Evolutionary conservation across 92 coral and sea anemone species (phyloP).

Genomic region (Zoanthus sansibaricus): DNA sequence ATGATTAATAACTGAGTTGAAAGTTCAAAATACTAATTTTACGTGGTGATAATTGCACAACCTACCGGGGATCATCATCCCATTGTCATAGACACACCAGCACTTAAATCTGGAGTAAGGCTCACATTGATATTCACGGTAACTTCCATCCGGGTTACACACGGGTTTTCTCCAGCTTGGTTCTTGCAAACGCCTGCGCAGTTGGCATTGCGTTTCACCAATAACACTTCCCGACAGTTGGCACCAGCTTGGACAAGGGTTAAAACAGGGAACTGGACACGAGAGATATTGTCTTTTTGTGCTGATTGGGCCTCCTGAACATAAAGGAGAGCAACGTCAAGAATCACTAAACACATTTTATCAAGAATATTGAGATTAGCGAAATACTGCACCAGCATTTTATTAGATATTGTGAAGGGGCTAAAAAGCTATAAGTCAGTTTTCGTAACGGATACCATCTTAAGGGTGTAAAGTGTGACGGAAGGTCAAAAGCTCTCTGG

Average conservation of each 20-base stretch:
- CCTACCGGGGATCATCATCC: constrained; percentile 83
- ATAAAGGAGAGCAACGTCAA: no score
- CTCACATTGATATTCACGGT: constrained; percentile 80
- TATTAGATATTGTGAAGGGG: no score
- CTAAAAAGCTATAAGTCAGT: no score
- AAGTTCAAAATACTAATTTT: no score
- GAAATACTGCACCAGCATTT: no score
- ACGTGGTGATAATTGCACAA: neutral
- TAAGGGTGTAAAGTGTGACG: no score
- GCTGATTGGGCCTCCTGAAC: constrained; percentile 30
- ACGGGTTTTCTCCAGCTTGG: constrained; percentile 76
- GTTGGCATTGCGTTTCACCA: constrained; percentile 68
- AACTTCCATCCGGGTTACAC: constrained; percentile 76
- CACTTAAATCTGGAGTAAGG: constrained; percentile 75
- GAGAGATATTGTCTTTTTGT: constrained; percentile 22
- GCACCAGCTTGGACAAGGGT: constrained; percentile 65
- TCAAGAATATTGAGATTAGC: no score
- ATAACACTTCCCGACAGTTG: neutral
- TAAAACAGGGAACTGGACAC: constrained; percentile 71
- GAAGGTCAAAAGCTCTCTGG: no score
- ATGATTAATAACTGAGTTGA: no score
- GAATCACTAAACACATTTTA: no score
- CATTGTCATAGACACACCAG: constrained; percentile 83
- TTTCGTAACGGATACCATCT: no score
- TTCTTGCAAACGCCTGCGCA: constrained; percentile 59